Conservation (phyloP, 2,797 vertebrate species). For the Eupleurogrammus muticus region DNA sequence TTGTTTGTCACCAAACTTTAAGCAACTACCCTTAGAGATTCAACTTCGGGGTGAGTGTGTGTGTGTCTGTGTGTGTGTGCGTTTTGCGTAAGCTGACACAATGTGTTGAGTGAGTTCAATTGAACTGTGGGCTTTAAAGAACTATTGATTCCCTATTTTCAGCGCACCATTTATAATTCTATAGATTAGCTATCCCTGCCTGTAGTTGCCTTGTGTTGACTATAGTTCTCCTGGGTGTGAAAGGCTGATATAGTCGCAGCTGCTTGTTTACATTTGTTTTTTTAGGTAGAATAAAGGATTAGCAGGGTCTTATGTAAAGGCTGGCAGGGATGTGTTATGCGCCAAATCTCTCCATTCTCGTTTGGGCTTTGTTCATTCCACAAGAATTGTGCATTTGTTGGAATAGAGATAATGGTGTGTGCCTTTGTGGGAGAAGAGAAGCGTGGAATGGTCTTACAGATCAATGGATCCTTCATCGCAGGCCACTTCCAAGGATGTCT, state of each 20-base stretch:
- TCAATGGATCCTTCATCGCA: conserved; percentile 35
- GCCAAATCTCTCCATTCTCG: conserved; percentile 15
- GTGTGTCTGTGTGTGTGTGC: not conserved
- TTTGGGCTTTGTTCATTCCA: conserved; percentile 17
- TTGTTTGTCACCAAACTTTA: conserved; percentile 1
- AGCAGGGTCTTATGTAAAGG: conserved; percentile 17
- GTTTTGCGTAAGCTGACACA: not conserved
- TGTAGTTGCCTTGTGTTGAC: conserved; percentile 26
- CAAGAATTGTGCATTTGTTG: not conserved
- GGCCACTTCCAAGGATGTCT: conserved; percentile 24
- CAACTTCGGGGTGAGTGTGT: not conserved
- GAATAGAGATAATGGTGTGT: conserved; percentile 9
- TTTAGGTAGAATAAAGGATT: conserved; percentile 38
- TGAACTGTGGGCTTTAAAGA: conserved; percentile 57
- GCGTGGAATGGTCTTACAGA: conserved; percentile 26
- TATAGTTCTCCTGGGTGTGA: conserved; percentile 5
- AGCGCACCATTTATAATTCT: conserved; percentile 67
- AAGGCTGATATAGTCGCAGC: conserved; percentile 25
- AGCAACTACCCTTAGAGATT: conserved; percentile 17
- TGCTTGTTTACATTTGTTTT: conserved; percentile 35
- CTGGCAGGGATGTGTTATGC: conserved; percentile 17
- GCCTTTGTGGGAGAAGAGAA: conserved; percentile 33
- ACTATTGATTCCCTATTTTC: conserved; percentile 70
- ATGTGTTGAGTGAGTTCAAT: conserved; percentile 16
- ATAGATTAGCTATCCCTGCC: conserved; percentile 64